Percentiles rank a stretch among this genome's conserved stretches.
Conservation (phyloP, 2,888 invertebrate species). For the Apodemia duryi region DNA sequence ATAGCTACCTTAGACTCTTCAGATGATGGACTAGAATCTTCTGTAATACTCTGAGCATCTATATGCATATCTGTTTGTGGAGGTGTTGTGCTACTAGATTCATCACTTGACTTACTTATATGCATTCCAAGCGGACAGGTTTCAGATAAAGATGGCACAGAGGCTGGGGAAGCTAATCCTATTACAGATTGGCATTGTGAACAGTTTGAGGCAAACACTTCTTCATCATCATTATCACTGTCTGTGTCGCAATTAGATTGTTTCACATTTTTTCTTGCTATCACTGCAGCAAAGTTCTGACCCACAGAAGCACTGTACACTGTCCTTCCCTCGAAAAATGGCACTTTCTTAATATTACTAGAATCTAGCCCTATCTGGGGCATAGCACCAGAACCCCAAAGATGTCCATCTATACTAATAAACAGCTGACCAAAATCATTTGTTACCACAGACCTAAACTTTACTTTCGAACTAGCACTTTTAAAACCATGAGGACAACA, state of each 20-base stretch:
- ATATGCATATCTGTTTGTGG: constrained; percentile 77
- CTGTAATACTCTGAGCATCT: constrained; percentile 74
- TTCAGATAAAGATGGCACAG: constrained; percentile 81
- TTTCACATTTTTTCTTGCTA: constrained; percentile 81
- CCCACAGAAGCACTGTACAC: constrained; percentile 87
- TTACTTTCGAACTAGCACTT: constrained; percentile 80
- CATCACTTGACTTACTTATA: constrained; percentile 80
- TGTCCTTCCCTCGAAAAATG: constrained; percentile 83
- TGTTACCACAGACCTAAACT: constrained; percentile 81
- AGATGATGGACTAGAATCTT: constrained; percentile 78
- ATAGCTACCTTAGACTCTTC: constrained; percentile 75
- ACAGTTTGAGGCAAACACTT: constrained; percentile 83
- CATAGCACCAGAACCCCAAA: constrained; percentile 85
- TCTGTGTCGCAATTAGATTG: constrained; percentile 79
- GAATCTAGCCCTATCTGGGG: constrained; percentile 82
- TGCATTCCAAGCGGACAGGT: constrained; percentile 82
- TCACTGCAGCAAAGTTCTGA: constrained; percentile 86
- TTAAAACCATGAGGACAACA: constrained; percentile 83
- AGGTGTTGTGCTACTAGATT: constrained; percentile 80
- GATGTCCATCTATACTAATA: constrained; percentile 82
- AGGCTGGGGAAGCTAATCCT: constrained; percentile 78
- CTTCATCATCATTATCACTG: constrained; percentile 80
- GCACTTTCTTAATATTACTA: constrained; percentile 80
- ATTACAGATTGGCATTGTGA: constrained; percentile 81
- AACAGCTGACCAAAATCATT: constrained; percentile 82